Evolutionary conservation across 2,888 invertebrate genomes (phyloP), one percentile per base, ranked within the genome.

Genomic region (Lapara coniferarum): DNA sequence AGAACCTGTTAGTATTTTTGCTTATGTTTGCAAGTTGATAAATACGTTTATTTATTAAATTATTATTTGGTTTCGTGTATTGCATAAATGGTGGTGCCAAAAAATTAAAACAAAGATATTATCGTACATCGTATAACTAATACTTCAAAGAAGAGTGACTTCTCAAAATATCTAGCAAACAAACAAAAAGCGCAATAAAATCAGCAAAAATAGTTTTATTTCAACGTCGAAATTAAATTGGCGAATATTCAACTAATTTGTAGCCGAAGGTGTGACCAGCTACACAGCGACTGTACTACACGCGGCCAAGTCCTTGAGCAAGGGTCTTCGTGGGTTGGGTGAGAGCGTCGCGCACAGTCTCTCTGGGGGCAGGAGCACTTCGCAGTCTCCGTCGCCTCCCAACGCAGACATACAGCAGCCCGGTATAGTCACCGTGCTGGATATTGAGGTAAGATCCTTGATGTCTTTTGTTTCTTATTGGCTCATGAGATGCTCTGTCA

Each of bases 251-350:
- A 16, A 46, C 7, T 14, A 8, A 3, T 52, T 74, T 74, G 0
- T 85, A 93, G 95, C 95, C 44, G 98, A 98, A 86, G 97, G 97
- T 14, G 96, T 97, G 14, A 96, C 97, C 83, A 97, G 97, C 85
- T 97, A 97, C 80, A 98, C 98, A 63, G 98, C 99, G 0, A 98
- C 98, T 0, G 97, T 99, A 68, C 95, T 99, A 12, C 98, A 98
- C 90, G 98, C 98, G 1, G 99, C 99, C 19, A 99, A 99, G 93
- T 98, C 98, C 25, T 94, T 99, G 53, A 97, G 98, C 71, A 98
- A 98, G 88, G 98, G 98, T 0, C 90, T 99, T 68, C 96, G 98
- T 0, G 98, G 97, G 71, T 94, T 99, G 72, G 97, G 98, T 14
- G 98, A 98, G 90, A 98, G 97, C 63, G 98, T 99, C 57, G 98